Evolutionary conservation across 2,888 invertebrate genomes (phyloP).

Genomic region (Caenorhabditis uteleia): DNA sequence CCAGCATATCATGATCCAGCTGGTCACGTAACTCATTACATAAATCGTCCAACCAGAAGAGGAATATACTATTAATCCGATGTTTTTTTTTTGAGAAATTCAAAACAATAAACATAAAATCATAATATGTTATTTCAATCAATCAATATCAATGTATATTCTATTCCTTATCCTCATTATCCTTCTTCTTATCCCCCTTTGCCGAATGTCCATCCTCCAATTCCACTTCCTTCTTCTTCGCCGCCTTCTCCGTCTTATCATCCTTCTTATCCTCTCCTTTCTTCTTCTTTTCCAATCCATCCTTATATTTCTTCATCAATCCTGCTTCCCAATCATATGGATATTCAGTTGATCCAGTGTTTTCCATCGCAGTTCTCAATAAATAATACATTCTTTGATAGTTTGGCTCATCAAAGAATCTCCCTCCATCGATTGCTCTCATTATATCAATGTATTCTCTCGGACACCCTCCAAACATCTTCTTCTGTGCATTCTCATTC

Average conservation of each 20-base stretch:
- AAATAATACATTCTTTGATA: slow-evolving; percentile 54
- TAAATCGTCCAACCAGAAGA: too few relatives aligned
- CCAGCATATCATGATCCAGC: too few relatives aligned
- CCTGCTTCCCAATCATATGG: slow-evolving; percentile 34
- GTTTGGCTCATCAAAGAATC: slow-evolving; percentile 62
- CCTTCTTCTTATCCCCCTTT: slow-evolving; percentile 8
- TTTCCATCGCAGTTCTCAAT: slow-evolving; percentile 47
- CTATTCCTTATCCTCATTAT: too few relatives aligned
- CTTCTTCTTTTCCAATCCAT: slow-evolving; percentile 27
- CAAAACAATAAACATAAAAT: too few relatives aligned
- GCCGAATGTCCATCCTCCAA: neutral
- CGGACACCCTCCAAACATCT: slow-evolving; percentile 58
- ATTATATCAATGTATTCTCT: slow-evolving; percentile 57
- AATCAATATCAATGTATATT: too few relatives aligned
- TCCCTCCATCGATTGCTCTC: slow-evolving; percentile 48
- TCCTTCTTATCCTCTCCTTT: too few relatives aligned
- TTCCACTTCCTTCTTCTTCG: slow-evolving; percentile 16
- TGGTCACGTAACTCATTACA: too few relatives aligned
- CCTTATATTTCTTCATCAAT: slow-evolving; percentile 22
- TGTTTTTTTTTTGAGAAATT: too few relatives aligned
- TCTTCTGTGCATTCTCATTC: slow-evolving; percentile 45
- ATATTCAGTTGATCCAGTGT: slow-evolving; percentile 34
- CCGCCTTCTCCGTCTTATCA: slow-evolving; percentile 13
- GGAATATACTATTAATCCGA: too few relatives aligned
- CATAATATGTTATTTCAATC: too few relatives aligned